Evolutionary conservation across 37 sponge, comb jelly and placozoan species (phyloP), one percentile per base, ranked within the genome.

Genomic region (Eunapius fragilis): DNA sequence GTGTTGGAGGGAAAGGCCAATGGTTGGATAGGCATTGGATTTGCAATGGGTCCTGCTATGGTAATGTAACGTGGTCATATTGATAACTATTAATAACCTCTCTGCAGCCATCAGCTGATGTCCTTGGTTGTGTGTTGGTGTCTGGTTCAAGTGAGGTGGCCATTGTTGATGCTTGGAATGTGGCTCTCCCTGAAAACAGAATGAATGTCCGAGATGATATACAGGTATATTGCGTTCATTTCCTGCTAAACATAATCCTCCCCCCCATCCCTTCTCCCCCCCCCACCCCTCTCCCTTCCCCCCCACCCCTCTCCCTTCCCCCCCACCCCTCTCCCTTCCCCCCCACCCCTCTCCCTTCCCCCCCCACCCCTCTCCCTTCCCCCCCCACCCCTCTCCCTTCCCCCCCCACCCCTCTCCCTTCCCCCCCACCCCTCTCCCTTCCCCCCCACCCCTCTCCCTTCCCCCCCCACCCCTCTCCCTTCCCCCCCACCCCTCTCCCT

Each of bases 1-100:
- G 32, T 70, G 34, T 31, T 81, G 26, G 71, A 34, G 35, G 82
- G 71, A 9, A 69, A 13, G 4, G 72, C 82, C 6, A 24, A 11
- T 24, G 82, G 82, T 6, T 81, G 71, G 71, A 71, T 81, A 25
- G 82, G 47, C 33, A 45, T 81, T 25, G 82, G 82, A 31, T 81
- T 81, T 37, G 32, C 71, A 69, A 7, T 10, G 6, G 35, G 71
- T 10, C 35, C 71, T 12, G 70, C 25, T 36, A 81, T 81, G 82
- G 82, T 81, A 26, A 70, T 17, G 22, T 58, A 11, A 17, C 0
- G 58, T 58, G 58, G 7, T 58, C 19, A 19, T 58, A 33, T 76
- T 25, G 13, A 37, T 37, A 26, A 76, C 17, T 35, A 36, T 76
- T 76, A 32, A 76, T 37, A 76, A 76, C 77, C 27, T 7, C 67